These are phyloP conservation scores for Anguilla rostrata DNA, from an alignment of 2,113 vertebrate species.

Conservation along the genomic window DNA sequence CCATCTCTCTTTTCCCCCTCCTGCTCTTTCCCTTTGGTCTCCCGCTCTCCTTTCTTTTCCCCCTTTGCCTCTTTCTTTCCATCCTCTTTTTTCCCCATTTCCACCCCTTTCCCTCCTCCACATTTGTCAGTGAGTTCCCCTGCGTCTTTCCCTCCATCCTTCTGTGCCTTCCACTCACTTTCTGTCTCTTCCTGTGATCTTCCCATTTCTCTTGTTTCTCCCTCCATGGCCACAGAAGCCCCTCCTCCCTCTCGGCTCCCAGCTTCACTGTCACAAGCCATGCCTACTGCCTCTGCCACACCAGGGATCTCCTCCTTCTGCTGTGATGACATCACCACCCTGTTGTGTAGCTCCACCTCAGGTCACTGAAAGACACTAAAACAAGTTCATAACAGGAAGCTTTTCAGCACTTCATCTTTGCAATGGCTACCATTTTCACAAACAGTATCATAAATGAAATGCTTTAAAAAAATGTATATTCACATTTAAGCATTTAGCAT, in stretches of 20 bases:
- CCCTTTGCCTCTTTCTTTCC: conserved; percentile 26
- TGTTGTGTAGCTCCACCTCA: conserved; percentile 7
- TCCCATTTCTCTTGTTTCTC: conserved; percentile 12
- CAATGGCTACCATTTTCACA: not conserved
- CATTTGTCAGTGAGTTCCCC: not conserved
- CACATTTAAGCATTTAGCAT: too few species aligned
- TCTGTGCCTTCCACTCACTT: conserved; percentile 1
- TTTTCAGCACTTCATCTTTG: not conserved
- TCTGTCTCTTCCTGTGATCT: not conserved
- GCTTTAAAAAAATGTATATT: too few species aligned
- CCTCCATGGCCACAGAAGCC: not conserved
- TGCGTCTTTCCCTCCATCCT: conserved; percentile 22
- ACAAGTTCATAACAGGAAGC: not conserved
- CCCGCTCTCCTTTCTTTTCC: conserved; percentile 17
- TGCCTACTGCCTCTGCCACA: not conserved
- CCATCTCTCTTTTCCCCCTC: conserved; percentile 13
- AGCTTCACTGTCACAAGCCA: conserved; percentile 28
- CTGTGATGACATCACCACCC: not conserved
- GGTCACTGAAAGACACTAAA: not conserved
- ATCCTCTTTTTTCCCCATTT: conserved; percentile 23
- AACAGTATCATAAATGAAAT: not conserved
- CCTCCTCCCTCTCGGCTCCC: conserved; percentile 32
- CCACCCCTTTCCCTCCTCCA: not conserved
- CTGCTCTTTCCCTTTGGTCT: conserved; percentile 20
- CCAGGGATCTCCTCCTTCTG: not conserved